These are phyloP conservation scores for Rhinoderma darwinii DNA, from an alignment of 2,113 vertebrate genomes.

Conservation along the genomic window DNA sequence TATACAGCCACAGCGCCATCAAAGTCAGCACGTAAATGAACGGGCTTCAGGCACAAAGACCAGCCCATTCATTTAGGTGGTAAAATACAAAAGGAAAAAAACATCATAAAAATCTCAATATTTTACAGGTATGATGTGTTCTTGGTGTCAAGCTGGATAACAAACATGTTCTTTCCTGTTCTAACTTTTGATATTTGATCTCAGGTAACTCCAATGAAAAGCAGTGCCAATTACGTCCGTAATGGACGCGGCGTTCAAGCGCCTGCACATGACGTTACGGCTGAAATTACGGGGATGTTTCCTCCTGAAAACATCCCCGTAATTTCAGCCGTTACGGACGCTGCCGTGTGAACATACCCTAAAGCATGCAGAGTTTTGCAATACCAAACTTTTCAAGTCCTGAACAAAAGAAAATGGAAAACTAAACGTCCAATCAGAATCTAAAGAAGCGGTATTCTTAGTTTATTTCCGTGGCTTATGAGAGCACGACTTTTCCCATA, in stretches of 20 bases:
- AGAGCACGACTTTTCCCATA: no score
- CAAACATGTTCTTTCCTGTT: not conserved
- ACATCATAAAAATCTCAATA: not conserved
- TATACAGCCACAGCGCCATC: no score
- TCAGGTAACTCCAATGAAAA: no score
- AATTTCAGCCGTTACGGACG: no score
- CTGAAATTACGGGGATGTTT: no score
- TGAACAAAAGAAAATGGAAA: not conserved
- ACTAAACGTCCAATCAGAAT: not conserved
- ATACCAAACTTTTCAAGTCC: not conserved
- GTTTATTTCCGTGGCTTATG: no score
- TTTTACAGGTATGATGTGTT: not conserved
- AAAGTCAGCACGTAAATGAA: no score
- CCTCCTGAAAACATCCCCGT: conserved; percentile 4
- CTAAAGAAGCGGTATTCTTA: not conserved
- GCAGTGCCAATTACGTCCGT: no score
- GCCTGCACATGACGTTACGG: no score
- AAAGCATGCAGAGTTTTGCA: not conserved
- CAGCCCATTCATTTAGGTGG: not conserved
- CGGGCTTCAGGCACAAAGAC: not conserved
- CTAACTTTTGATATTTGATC: conserved; percentile 26
- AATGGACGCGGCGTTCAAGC: no score
- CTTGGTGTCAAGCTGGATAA: not conserved
- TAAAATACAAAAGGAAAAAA: not conserved
- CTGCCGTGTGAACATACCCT: no score